A percentile compares a stretch with the other conserved stretches of the same genome.
These are phyloP conservation scores for Malurus alboscapulatus DNA, from an alignment of 2,113 vertebrate genomes.

Conservation along the genomic window DNA sequence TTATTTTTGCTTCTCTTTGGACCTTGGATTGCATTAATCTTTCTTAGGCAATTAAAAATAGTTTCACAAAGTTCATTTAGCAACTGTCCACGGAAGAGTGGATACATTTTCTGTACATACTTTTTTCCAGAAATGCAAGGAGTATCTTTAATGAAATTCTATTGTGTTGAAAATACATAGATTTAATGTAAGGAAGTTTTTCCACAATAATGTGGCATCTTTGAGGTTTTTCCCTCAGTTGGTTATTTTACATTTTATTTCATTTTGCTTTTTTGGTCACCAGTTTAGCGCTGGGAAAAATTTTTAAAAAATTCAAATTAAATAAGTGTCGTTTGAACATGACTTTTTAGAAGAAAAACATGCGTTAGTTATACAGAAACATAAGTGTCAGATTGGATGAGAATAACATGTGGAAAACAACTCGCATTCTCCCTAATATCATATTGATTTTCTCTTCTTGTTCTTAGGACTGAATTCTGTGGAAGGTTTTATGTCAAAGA, in stretches of 20 bases:
- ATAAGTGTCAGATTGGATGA: neutral
- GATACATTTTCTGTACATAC: neutral
- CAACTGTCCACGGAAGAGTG: neutral
- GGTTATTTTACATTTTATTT: neutral
- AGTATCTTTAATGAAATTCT: neutral
- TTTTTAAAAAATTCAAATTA: fast-evolving
- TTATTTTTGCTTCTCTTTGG: neutral
- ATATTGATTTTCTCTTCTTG: neutral
- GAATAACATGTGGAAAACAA: neutral
- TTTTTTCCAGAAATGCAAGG: neutral
- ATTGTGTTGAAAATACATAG: neutral
- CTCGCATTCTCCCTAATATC: neutral
- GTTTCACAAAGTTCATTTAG: neutral
- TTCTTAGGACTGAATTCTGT: neutral
- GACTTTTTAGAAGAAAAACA: neutral
- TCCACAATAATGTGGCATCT: neutral
- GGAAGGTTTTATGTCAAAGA: neutral
- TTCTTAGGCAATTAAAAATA: neutral
- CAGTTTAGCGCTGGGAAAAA: neutral
- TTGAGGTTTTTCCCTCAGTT: neutral
- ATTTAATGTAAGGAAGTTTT: neutral
- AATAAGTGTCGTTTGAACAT: neutral
- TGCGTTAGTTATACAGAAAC: neutral
- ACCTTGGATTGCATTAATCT: neutral
- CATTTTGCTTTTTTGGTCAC: neutral